Percentiles rank a stretch among this genome's conserved stretches.
Evolutionary conservation across 2,797 vertebrate species (phyloP).

Genomic region (Aulostomus chinensis): DNA sequence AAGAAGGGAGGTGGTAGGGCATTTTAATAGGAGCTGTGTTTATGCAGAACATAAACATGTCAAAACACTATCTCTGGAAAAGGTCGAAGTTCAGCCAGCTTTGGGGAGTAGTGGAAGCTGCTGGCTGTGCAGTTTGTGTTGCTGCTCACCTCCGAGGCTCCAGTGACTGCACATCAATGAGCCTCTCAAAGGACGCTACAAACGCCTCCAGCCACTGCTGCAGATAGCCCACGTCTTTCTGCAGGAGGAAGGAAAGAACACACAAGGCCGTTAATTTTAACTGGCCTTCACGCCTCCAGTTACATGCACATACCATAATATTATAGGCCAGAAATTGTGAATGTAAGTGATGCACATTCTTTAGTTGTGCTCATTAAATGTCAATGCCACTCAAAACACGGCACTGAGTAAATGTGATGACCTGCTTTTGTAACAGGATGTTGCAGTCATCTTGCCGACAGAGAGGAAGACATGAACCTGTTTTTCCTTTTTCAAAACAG

Average conservation of each 20-base stretch:
- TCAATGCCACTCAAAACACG: conserved; percentile 9
- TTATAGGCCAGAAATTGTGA: too few species aligned
- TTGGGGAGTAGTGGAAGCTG: conserved; percentile 11
- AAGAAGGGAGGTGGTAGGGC: conserved; percentile 54
- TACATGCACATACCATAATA: too few species aligned
- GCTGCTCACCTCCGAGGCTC: conserved; percentile 87
- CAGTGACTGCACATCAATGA: conserved; percentile 87
- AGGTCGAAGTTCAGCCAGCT: conserved; percentile 24
- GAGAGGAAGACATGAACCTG: conserved; percentile 17
- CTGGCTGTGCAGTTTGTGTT: conserved; percentile 1
- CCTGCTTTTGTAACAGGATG: conserved; percentile 74
- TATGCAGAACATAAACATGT: conserved; percentile 36
- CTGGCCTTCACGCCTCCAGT: too few species aligned
- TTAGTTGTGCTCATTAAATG: too few species aligned
- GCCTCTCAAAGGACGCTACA: conserved; percentile 88
- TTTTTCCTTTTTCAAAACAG: too few species aligned
- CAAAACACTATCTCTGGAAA: conserved; percentile 20
- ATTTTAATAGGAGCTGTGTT: conserved; percentile 11
- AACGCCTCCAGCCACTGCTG: conserved; percentile 95
- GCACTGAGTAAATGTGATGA: conserved; percentile 37
- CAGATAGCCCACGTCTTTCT: conserved; percentile 93
- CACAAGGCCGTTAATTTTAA: too few species aligned
- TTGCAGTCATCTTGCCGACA: conserved; percentile 60
- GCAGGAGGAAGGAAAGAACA: conserved; percentile 38
- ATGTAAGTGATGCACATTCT: too few species aligned